phyloP scores from a whole-genome alignment of 2,888 invertebrate species.

The Dromius quadrimaculatus region DNA sequence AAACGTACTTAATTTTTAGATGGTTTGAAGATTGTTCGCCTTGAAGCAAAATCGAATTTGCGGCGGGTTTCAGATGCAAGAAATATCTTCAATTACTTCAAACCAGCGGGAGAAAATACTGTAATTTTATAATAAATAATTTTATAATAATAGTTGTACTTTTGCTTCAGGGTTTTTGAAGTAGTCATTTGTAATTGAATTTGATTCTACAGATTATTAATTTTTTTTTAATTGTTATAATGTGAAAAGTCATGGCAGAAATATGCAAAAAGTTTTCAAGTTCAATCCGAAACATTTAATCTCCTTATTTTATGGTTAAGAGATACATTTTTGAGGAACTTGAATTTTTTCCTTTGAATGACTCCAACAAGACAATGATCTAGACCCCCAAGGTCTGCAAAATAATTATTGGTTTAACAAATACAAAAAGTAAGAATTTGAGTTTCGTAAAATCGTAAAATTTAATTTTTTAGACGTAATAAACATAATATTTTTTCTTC shows the following conservation, averaged over 20 bases:
- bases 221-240: background rate
- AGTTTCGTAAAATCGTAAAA: no score
- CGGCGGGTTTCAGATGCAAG: conserved; percentile 6
- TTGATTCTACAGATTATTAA: conserved; percentile 22
- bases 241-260: background rate
- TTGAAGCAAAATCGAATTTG: conserved; percentile 8
- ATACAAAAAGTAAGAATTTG: no score
- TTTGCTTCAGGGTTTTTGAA: conserved; percentile 9
- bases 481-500: no score
- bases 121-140: conserved; percentile 35
- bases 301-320: no score
- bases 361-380: no score
- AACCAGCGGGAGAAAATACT: conserved; percentile 22
- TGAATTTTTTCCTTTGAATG: no score
- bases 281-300: no score
- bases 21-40: conserved; percentile 7
- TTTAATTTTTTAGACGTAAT: no score
- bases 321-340: no score
- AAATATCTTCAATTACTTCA: conserved; percentile 3
- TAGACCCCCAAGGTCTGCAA: no score
- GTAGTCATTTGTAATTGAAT: conserved; percentile 19
- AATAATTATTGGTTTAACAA: no score
- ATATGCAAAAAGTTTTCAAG: no score
- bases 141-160: conserved; percentile 14
- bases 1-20: conserved; percentile 8